Evolutionary conservation across 2,888 invertebrate genomes (phyloP), one percentile per base, ranked within the genome.

Genomic region (Azorinus chamasolen): DNA sequence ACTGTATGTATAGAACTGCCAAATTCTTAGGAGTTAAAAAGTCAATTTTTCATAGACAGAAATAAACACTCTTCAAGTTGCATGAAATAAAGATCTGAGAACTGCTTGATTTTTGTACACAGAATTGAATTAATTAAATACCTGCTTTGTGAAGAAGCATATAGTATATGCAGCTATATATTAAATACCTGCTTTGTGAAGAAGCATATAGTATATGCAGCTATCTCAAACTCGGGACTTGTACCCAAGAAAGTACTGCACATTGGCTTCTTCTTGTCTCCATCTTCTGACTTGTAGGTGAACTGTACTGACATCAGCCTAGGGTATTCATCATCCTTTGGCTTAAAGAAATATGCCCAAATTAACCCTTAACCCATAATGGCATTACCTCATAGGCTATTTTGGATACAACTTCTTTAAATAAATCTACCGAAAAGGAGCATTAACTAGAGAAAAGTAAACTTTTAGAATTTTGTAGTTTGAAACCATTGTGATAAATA

Each of bases 211-310:
- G 92, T 91, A 83, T 92, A 93, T 0, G 89, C 85, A 18, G 92
- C 93, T 46, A 93, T 87, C 78, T 93, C 93, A 86, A 93, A 93
- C 85, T 93, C 93, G 2, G 93, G 93, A 78, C 92, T 93, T 10
- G 92, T 90, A 24, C 92, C 92, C 25, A 93, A 79, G 71, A 92
- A 92, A 37, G 89, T 89, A 68, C 91, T 91, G 61, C 91, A 91
- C 70, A 92, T 88, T 4, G 92, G 91, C 79, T 93, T 93, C 57
- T 83, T 85, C 25, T 73, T 86, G 10, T 77, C 81, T 10, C 83
- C 86, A 41, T 85, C 86, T 18, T 81, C 88, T n/a, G 78, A 85
- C 43, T 69, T 83, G 89, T 89, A 92, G n/a, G 86, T 85, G 70
- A 93, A 93, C 83, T 93, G 92, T 32, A 93, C 81, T 16, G 92